A percentile compares a stretch with the other conserved stretches of the same genome.
Conservation (phyloP, 1,140 invertebrate genomes). For the Ips typographus region DNA sequence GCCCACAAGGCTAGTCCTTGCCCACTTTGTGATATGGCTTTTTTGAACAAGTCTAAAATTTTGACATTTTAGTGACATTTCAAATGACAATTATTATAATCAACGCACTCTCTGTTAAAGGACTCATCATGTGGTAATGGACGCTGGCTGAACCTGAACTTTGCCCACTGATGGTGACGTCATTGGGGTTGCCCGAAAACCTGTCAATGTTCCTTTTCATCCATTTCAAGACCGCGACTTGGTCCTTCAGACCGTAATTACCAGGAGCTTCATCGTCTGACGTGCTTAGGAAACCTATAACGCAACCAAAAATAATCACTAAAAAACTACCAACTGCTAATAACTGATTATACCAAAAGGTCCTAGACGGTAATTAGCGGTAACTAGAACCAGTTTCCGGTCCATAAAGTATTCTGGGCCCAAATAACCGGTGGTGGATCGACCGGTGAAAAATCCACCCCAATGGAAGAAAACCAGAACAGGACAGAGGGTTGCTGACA, state of each 20-base stretch:
- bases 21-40: conserved; percentile 55
- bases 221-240: conserved; percentile 45
- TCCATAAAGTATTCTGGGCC: conserved; percentile 59
- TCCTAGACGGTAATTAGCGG: conserved; percentile 76
- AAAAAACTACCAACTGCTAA: neutral
- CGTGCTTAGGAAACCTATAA: conserved; percentile 43
- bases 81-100: neutral
- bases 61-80: neutral
- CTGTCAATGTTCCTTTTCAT: conserved; percentile 52
- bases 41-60: conserved; percentile 47
- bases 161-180: conserved; percentile 55
- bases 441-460: conserved; percentile 58
- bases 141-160: conserved; percentile 53
- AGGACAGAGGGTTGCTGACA: conserved; percentile 45
- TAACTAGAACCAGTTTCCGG: conserved; percentile 70
- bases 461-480: conserved; percentile 68
- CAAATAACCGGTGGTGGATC: conserved; percentile 52
- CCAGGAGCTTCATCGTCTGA: conserved; percentile 45
- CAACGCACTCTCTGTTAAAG: conserved; percentile 31
- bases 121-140: conserved; percentile 42
- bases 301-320: neutral
- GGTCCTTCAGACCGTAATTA: conserved; percentile 46
- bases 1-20: conserved; percentile 60
- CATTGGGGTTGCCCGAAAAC: conserved; percentile 56
- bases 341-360: conserved; percentile 55